These are phyloP conservation scores for Eutolmus rufibarbis DNA, from an alignment of 2,888 invertebrate genomes.

Conservation along the genomic window DNA sequence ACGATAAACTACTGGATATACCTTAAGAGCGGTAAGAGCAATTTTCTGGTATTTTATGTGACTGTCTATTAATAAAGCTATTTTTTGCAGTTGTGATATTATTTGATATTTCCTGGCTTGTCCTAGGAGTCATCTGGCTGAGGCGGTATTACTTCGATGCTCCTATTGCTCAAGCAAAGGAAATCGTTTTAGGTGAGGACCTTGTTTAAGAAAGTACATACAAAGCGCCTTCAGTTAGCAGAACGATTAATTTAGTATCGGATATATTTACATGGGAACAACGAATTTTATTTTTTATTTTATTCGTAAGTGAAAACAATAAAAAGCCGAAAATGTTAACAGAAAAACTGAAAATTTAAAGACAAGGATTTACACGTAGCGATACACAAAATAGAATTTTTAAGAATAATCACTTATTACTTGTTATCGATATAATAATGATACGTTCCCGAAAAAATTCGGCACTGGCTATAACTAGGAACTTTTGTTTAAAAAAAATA, in stretches of 20 bases:
- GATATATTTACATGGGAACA: too few relatives aligned
- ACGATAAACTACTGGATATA: slow-evolving; percentile 83
- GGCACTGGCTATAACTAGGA: too few relatives aligned
- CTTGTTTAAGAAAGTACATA: neutral
- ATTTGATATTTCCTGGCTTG: slow-evolving; percentile 77
- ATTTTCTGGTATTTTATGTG: slow-evolving; percentile 45
- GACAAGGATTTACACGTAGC: too few relatives aligned
- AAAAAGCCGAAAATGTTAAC: too few relatives aligned
- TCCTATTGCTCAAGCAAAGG: slow-evolving; percentile 73
- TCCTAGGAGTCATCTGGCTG: slow-evolving; percentile 77
- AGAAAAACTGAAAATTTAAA: too few relatives aligned
- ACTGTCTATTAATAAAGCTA: neutral
- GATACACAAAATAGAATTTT: too few relatives aligned
- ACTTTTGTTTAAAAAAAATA: too few relatives aligned
- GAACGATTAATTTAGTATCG: neutral
- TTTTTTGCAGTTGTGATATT: slow-evolving; percentile 72
- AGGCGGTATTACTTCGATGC: slow-evolving; percentile 72
- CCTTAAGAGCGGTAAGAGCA: slow-evolving; percentile 73
- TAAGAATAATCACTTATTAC: too few relatives aligned
- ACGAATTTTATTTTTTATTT: too few relatives aligned
- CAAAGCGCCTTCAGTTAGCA: neutral
- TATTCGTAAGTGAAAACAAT: too few relatives aligned
- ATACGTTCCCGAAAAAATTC: too few relatives aligned
- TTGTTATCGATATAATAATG: too few relatives aligned
- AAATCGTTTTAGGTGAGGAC: slow-evolving; percentile 74